These are phyloP conservation scores for Pantherophis vulpinus DNA, from an alignment of 2,797 vertebrate genomes.

Conservation along the genomic window DNA sequence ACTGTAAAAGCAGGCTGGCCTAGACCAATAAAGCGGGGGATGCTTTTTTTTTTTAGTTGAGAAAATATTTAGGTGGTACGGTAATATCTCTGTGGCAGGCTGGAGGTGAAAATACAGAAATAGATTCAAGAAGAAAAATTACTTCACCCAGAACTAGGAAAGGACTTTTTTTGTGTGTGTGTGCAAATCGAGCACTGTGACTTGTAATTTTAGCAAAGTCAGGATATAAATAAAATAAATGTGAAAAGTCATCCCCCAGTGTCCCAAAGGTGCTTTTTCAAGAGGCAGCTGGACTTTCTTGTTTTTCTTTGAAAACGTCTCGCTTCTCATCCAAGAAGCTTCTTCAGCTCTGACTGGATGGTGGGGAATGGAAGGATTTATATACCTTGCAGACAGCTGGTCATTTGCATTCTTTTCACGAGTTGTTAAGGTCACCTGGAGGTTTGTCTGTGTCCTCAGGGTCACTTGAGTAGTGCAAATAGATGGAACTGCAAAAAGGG, in stretches of 20 bases:
- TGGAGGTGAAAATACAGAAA: neutral
- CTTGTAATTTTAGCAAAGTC: conserved; percentile 2
- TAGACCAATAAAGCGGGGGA: neutral
- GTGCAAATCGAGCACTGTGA: neutral
- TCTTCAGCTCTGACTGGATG: too few species aligned
- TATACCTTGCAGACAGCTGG: too few species aligned
- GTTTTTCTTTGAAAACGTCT: too few species aligned
- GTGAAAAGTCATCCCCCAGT: neutral
- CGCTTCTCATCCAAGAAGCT: too few species aligned
- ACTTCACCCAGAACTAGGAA: neutral
- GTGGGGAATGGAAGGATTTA: too few species aligned
- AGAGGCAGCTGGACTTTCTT: too few species aligned
- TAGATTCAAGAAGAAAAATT: neutral
- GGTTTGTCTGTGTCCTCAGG: too few species aligned
- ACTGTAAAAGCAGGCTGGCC: neutral
- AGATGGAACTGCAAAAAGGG: too few species aligned
- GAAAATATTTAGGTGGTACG: neutral
- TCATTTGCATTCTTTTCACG: too few species aligned
- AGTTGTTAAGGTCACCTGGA: too few species aligned
- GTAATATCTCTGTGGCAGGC: neutral
- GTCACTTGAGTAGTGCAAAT: too few species aligned
- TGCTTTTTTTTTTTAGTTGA: neutral
- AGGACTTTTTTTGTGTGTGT: neutral
- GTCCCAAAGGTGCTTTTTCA: too few species aligned
- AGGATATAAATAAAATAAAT: neutral